Evolutionary conservation across 2,797 vertebrate species (phyloP), one percentile per base, ranked within the genome.

Genomic region (Mareca strepera): DNA sequence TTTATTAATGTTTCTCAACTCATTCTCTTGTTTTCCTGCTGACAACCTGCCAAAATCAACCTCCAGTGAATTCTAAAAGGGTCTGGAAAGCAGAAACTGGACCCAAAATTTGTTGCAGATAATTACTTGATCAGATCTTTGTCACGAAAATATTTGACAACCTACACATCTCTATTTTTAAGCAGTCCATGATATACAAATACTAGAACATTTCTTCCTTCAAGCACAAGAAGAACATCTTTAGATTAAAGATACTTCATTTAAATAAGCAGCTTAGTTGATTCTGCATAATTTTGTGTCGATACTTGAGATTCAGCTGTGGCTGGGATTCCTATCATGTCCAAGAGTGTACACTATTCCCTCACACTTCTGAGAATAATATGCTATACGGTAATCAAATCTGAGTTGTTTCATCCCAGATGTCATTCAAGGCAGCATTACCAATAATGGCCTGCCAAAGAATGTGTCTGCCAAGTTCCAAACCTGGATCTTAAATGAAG

Each of bases 1-100:
- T 97, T 96, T 97, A 96, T 97, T 97, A 97, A 96, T 95, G 86
- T 98, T 98, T 97, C 83, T 73, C 50, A 91, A 96, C 75, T 95
- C 86, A 88, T 96, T 96, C 90, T 91, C 91, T 73, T 95, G 76
- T 97, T 97, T 97, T 96, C 43, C 69, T 91, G 52, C 86, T 97
- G 96, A 97, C 96, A 97, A 82, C 60, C 93, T 97, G 97, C 97
- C 96, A 98, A 97, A 97, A 94, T 96, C 86, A 95, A 81, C 90
- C 97, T 97, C 94, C 88, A 63, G 89, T 96, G 95, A 96, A 94
- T 98, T 97, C 75, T 97, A 91, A 96, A 96, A 96, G 79, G 96
- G 94, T 82, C 95, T 95, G 94, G 86, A 21, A 89, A 94, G 79
- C 81, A 97, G 91, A 97, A 96, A 90, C 84, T 82, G 86, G 94